These are phyloP conservation scores for Drosophila robusta DNA, from an alignment of 2,888 invertebrate genomes.

Conservation along the genomic window DNA sequence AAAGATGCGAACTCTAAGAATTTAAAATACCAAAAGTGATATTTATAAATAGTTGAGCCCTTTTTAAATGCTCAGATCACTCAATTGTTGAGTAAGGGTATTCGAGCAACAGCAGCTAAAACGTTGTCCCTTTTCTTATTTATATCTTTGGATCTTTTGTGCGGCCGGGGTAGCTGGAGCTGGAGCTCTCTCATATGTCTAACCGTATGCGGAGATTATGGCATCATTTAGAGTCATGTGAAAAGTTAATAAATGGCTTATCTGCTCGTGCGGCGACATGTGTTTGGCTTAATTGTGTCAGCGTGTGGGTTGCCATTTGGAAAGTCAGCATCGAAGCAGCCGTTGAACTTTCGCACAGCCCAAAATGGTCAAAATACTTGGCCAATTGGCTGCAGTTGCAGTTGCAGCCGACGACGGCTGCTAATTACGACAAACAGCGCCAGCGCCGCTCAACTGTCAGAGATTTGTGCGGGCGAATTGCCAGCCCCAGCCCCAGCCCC, in stretches of 20 bases:
- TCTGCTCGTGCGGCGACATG: constrained; percentile 71
- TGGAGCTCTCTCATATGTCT: constrained; percentile 70
- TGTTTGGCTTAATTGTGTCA: constrained; percentile 83
- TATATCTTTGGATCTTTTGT: constrained; percentile 56
- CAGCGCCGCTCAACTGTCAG: constrained; percentile 66
- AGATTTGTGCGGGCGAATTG: constrained; percentile 69
- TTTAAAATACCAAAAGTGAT: too few species aligned
- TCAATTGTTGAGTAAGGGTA: constrained; percentile 16
- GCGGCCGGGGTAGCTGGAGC: constrained; percentile 14
- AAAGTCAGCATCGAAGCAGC: constrained; percentile 53
- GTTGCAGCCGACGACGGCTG: constrained; percentile 43
- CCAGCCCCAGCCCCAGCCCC: constrained; percentile 5
- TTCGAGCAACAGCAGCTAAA: constrained; percentile 1
- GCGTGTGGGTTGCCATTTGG: constrained; percentile 75
- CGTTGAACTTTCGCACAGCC: constrained; percentile 75
- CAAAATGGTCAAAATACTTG: constrained; percentile 74
- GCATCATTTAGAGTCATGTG: constrained; percentile 80
- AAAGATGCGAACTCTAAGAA: too few species aligned
- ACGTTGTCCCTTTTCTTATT: constrained; percentile 62
- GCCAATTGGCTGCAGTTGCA: constrained; percentile 43
- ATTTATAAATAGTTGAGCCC: too few species aligned
- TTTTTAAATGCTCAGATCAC: too few species aligned
- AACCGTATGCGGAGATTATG: constrained; percentile 82
- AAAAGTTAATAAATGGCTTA: constrained; percentile 83
- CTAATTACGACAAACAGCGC: constrained; percentile 78